Conservation (phyloP, 2,888 invertebrate genomes). For the Slavum lentiscoides region DNA sequence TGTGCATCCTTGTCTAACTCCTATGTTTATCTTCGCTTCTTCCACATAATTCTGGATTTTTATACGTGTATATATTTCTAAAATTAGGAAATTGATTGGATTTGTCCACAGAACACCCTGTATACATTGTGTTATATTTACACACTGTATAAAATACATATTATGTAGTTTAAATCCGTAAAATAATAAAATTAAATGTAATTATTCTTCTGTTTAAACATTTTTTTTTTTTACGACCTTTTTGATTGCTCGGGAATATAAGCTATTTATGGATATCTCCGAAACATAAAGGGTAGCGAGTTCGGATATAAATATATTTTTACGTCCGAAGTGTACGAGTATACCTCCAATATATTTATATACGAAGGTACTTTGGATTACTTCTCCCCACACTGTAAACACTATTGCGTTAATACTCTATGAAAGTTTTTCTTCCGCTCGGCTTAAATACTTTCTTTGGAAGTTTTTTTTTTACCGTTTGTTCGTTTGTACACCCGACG, state of each 20-base stretch:
- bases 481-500: neutral
- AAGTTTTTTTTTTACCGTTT: neutral
- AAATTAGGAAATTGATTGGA: too few relatives aligned
- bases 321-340: neutral
- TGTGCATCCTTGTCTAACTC: too few relatives aligned
- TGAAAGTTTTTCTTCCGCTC: neutral
- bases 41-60: too few relatives aligned
- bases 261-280: neutral
- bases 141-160: too few relatives aligned
- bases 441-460: neutral
- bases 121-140: too few relatives aligned
- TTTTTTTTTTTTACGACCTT: conserved; percentile 2
- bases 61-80: too few relatives aligned
- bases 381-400: neutral
- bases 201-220: conserved; percentile 20
- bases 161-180: neutral
- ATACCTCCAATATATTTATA: neutral
- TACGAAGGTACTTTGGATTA: neutral
- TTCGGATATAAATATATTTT: neutral
- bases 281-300: neutral
- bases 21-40: too few relatives aligned
- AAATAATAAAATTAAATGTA: conserved; percentile 21
- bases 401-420: neutral
- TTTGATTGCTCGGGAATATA: too few relatives aligned
- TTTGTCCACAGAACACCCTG: too few relatives aligned